Conservation (phyloP, 2,888 invertebrate species). For the Meganola albula region DNA sequence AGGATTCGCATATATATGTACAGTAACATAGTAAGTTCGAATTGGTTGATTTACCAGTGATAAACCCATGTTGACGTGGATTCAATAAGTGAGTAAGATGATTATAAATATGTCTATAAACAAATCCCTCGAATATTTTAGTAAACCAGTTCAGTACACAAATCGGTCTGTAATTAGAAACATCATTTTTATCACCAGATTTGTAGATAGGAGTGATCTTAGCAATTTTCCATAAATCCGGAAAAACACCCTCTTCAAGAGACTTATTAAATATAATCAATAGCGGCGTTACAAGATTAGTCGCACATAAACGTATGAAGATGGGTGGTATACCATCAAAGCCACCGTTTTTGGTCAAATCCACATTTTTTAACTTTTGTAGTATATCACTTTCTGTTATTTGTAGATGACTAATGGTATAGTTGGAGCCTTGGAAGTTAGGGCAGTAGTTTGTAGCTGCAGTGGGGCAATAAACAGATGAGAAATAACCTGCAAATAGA, state of each 20-base stretch:
- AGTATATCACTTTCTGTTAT: neutral
- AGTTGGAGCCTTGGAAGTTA: neutral
- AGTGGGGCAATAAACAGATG: neutral
- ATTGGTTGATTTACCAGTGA: neutral
- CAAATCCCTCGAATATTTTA: neutral
- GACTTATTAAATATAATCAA: neutral
- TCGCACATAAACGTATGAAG: neutral
- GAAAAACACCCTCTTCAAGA: neutral
- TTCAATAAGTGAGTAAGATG: neutral
- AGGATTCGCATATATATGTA: neutral
- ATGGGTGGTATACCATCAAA: conserved; percentile 1
- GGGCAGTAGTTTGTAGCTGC: neutral
- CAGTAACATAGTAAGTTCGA: neutral
- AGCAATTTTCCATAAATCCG: too few species aligned
- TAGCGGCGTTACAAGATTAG: neutral
- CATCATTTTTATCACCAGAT: neutral
- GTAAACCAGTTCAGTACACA: neutral
- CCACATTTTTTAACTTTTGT: conserved; percentile 1
- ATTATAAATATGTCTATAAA: neutral
- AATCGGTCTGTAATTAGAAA: neutral
- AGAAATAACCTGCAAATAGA: conserved; percentile 1
- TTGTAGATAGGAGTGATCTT: neutral
- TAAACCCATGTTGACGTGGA: neutral
- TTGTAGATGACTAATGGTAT: neutral
- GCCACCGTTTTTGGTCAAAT: neutral